Conservation (phyloP, 2,888 invertebrate species). For the Ophioninae sp. region DNA sequence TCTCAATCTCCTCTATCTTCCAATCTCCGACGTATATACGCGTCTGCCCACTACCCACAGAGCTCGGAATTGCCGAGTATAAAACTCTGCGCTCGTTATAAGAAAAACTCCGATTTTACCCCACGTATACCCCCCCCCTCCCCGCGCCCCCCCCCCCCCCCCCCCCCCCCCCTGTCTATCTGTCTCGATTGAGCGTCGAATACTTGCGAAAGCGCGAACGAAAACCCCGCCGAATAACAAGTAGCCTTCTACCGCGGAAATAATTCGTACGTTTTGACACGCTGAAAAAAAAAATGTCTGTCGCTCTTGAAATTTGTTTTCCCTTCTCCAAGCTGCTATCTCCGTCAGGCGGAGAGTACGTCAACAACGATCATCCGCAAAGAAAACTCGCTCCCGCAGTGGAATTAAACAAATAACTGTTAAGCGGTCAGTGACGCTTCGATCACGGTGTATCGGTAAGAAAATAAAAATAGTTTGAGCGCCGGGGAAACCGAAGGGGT, state of each 20-base stretch:
- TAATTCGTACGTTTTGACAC: too few relatives aligned
- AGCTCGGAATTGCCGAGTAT: slow-evolving; percentile 38
- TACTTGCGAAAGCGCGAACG: too few relatives aligned
- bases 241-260: too few relatives aligned
- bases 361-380: slow-evolving; percentile 75
- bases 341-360: slow-evolving; percentile 79
- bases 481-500: neutral
- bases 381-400: slow-evolving; percentile 66
- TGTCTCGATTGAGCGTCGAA: neutral
- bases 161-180: neutral
- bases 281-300: slow-evolving; percentile 16
- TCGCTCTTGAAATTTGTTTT: slow-evolving; percentile 11
- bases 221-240: too few relatives aligned
- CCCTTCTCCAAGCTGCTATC: slow-evolving; percentile 32
- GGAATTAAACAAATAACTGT: slow-evolving; percentile 30
- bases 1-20: slow-evolving; percentile 27
- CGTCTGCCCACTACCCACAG: slow-evolving; percentile 17
- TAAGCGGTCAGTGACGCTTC: slow-evolving; percentile 41
- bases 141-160: neutral
- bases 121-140: neutral
- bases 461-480: neutral
- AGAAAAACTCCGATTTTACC: slow-evolving; percentile 29
- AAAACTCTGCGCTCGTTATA: slow-evolving; percentile 36
- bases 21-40: slow-evolving; percentile 25
- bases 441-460: slow-evolving; percentile 23